Conservation (phyloP, 2,888 invertebrate species). For the Metalampra italica region DNA sequence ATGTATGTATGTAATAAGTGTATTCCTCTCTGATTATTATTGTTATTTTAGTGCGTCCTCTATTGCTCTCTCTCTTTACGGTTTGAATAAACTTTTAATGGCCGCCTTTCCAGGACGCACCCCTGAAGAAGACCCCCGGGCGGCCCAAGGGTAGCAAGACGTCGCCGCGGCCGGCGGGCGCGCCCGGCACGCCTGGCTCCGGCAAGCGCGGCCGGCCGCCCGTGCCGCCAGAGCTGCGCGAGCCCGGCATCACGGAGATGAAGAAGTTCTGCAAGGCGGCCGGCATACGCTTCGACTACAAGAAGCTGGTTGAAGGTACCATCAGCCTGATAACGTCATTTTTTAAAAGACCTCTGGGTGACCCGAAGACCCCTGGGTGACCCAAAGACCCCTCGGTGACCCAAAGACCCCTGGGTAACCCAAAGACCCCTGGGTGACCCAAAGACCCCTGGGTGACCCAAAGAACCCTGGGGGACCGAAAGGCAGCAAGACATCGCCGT, state of each 20-base stretch:
- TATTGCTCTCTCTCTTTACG: no score
- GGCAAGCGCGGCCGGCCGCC: constrained; percentile 63
- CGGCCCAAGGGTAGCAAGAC: constrained; percentile 65
- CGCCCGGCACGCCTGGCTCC: constrained; percentile 21
- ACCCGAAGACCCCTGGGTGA: no score
- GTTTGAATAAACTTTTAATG: no score
- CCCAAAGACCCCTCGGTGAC: no score
- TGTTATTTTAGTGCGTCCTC: no score
- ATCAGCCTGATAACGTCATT: constrained; percentile 2
- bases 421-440: no score
- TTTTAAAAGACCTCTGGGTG: neutral
- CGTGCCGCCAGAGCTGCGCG: constrained; percentile 63
- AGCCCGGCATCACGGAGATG: constrained; percentile 72
- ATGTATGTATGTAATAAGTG: no score
- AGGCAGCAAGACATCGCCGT: constrained; percentile 53
- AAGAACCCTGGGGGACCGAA: constrained; percentile 67
- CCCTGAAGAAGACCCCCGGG: constrained; percentile 62
- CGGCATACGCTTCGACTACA: constrained; percentile 71
- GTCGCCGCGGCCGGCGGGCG: constrained; percentile 25
- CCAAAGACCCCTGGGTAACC: no score
- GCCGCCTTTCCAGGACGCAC: constrained; percentile 38
- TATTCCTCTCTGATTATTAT: no score
- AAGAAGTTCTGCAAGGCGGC: constrained; percentile 75
- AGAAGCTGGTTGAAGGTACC: constrained; percentile 70
- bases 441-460: no score